Evolutionary conservation across 2,888 invertebrate genomes (phyloP).

Genomic region (Chymomyza caudatula): DNA sequence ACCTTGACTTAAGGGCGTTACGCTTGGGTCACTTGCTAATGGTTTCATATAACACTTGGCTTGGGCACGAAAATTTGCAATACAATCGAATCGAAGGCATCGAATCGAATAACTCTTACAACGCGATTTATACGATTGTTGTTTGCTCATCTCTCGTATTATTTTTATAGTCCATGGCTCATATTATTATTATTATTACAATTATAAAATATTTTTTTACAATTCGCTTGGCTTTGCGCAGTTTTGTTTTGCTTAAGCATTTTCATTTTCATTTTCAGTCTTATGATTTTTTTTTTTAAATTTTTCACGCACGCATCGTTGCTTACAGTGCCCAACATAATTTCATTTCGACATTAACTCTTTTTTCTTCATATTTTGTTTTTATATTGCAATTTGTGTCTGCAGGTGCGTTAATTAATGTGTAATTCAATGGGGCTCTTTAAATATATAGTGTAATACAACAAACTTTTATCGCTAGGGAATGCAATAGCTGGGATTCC

Average conservation of each 20-base stretch:
- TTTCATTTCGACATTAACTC: not conserved
- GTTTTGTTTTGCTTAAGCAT: not conserved
- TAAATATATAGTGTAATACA: not conserved
- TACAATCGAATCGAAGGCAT: not conserved
- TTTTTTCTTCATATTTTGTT: not conserved
- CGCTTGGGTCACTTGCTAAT: slow-evolving; percentile 17
- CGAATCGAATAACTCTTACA: not conserved
- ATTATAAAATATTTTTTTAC: not conserved
- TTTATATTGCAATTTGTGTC: not conserved
- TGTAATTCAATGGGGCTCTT: not conserved
- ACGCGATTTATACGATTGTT: too few relatives aligned
- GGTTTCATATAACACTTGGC: slow-evolving; percentile 17
- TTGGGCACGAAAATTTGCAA: not conserved
- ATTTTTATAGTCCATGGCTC: not conserved
- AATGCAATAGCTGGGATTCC: not conserved
- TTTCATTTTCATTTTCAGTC: not conserved
- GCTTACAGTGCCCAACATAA: not conserved
- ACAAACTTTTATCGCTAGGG: not conserved
- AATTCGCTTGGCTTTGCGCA: not conserved
- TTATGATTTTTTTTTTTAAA: not conserved
- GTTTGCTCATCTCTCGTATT: not conserved
- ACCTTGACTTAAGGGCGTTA: slow-evolving; percentile 57
- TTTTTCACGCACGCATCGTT: not conserved
- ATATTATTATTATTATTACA: not conserved
- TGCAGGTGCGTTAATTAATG: not conserved